Evolutionary conservation across 2,888 invertebrate genomes (phyloP).

Genomic region (Drosophila neotestacea): DNA sequence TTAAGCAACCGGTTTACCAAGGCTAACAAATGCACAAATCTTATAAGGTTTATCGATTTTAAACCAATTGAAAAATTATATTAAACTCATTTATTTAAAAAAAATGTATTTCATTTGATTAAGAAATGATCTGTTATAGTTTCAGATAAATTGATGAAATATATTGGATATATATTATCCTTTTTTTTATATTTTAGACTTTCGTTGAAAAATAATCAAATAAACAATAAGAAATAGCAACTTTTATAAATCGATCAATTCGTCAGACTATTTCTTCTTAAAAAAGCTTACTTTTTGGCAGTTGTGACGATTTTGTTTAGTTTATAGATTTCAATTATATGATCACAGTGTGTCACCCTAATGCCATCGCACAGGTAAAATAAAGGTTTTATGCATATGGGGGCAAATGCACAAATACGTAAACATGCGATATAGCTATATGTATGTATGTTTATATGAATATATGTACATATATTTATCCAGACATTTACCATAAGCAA

Average conservation of each 20-base stretch:
- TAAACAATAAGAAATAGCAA: too few relatives aligned
- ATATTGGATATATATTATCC: too few relatives aligned
- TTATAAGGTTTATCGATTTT: background rate
- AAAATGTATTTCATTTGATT: too few relatives aligned
- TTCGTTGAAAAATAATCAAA: too few relatives aligned
- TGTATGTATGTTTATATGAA: background rate
- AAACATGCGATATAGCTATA: conserved; percentile 12
- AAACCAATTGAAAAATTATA: background rate
- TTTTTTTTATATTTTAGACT: too few relatives aligned
- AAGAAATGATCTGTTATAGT: background rate
- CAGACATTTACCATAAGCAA: conserved; percentile 44
- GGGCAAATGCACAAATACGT: conserved; percentile 43
- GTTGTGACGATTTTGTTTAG: too few relatives aligned
- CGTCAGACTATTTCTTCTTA: too few relatives aligned
- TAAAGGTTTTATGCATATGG: conserved; percentile 71
- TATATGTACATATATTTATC: background rate
- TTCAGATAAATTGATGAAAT: too few relatives aligned
- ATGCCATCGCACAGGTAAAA: conserved; percentile 52
- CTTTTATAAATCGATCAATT: too few relatives aligned
- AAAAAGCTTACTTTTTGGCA: too few relatives aligned
- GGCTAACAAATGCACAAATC: background rate
- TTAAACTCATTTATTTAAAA: too few relatives aligned
- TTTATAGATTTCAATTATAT: background rate
- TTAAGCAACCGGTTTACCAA: too few relatives aligned
- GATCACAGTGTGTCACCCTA: conserved; percentile 47